Base-by-base conservation (phyloP, 2,113 vertebrate species). In the Suricata suricatta region DNA sequence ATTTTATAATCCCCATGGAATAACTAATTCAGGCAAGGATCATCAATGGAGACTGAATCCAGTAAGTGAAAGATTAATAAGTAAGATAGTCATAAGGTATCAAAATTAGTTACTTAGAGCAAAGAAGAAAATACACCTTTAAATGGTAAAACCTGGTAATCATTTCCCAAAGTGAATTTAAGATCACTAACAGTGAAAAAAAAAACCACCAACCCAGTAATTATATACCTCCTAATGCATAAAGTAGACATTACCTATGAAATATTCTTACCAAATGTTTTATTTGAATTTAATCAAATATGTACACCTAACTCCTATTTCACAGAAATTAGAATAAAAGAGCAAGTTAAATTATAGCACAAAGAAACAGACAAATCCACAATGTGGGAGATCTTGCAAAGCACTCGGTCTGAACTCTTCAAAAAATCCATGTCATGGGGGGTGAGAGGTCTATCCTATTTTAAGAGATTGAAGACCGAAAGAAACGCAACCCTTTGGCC, bases 241-340 rank as follows among this genome's bases (percentile, higher is more conserved):
- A 60, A 93, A 35, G 31, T 16, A 93, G 19, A 16, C 31, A 68
- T n/a, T 14, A 19, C 31, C 50, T 87, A 91, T 52, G 50, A 93
- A 85, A 95, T 64, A 84, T 50, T 93, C 54, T 96, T 83, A 29
- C 54, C 72, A 90, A 63, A 76, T 77, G 47, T 27, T 93, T 66
- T 76, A 69, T 50, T n/a, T 86, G 35, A 90, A 90, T 41, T 60
- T 80, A 74, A 95, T 47, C 2, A 95, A 93, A 95, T 76, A 38
- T 50, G n/a, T 64, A 68, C 85, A 57, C 38, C 47, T 38, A 90
- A 85, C 29, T 33, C 23, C 57, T 29, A 68, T 7, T 90, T 72
- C 19, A 93, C 9, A 86, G 80, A 29, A 85, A 93, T 76, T 29
- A 50, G 57, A 89, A 95, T 57, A 81, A 85, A 95, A 15, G 17